These are phyloP conservation scores for Eretmocerus hayati DNA, from an alignment of 2,888 invertebrate species.

Conservation along the genomic window DNA sequence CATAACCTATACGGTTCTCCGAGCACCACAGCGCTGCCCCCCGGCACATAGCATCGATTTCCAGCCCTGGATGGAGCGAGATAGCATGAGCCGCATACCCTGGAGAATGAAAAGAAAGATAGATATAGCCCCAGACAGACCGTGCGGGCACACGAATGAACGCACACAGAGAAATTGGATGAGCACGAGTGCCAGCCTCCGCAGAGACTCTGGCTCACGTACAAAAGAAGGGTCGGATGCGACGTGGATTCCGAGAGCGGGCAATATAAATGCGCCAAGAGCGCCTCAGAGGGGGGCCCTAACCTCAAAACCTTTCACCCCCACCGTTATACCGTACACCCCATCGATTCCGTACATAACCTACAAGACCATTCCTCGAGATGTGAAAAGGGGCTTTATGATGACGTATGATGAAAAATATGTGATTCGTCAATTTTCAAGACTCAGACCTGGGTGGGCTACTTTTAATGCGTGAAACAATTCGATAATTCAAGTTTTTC, in stretches of 20 bases:
- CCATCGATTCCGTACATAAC: slow-evolving; percentile 10
- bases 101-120: not conserved
- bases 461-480: too few relatives aligned
- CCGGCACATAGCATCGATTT: slow-evolving; percentile 41
- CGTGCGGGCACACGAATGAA: too few relatives aligned
- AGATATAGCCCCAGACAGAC: not conserved
- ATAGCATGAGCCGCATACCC: not conserved
- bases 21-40: slow-evolving; percentile 5
- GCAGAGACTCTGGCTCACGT: not conserved
- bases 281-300: slow-evolving; percentile 17
- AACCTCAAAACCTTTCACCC: slow-evolving; percentile 16
- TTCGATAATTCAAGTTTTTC: too few relatives aligned
- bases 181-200: not conserved
- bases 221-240: not conserved
- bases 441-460: too few relatives aligned
- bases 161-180: too few relatives aligned
- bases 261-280: slow-evolving; percentile 1
- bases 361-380: slow-evolving; percentile 25
- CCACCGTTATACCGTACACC: not conserved
- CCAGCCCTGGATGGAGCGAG: slow-evolving; percentile 30
- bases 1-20: slow-evolving; percentile 23
- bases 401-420: too few relatives aligned
- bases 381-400: too few relatives aligned
- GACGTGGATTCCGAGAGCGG: not conserved
- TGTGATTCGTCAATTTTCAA: too few relatives aligned